Percentiles rank a stretch among this genome's conserved stretches.
Conservation (phyloP, 2,113 vertebrate species). For the Chloroceryle aenea region DNA sequence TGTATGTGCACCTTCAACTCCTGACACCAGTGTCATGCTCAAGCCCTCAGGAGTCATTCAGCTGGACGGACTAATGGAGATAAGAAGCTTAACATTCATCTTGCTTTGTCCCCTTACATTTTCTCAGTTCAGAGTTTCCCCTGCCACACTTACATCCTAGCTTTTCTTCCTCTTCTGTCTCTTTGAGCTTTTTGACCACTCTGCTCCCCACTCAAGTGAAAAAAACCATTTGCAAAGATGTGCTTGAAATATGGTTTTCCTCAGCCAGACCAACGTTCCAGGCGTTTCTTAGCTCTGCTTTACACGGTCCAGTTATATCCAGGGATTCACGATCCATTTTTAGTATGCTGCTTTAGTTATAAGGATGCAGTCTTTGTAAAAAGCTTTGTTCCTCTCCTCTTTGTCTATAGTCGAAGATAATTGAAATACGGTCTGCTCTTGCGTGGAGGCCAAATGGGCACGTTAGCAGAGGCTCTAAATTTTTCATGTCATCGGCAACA, state of each 20-base stretch:
- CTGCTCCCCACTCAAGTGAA: not conserved
- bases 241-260: not conserved
- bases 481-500: slow-evolving; percentile 63
- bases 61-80: not conserved
- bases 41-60: not conserved
- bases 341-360: not conserved
- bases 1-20: not conserved
- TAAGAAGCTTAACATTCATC: not conserved
- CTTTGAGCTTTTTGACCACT: not conserved
- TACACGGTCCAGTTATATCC: not conserved
- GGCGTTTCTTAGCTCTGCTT: not conserved
- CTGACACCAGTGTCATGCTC: not conserved
- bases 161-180: not conserved
- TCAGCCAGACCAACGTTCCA: not conserved
- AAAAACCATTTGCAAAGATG: not conserved
- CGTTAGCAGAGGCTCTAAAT: slow-evolving; percentile 28
- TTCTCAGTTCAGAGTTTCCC: not conserved
- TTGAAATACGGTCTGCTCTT: slow-evolving; percentile 42
- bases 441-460: slow-evolving; percentile 39
- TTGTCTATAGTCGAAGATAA: slow-evolving; percentile 34
- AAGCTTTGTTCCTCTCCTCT: slow-evolving; percentile 52
- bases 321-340: not conserved
- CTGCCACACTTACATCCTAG: not conserved
- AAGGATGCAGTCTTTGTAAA: slow-evolving; percentile 4
- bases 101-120: rapidly evolving